phyloP scores from a whole-genome alignment of 2,797 vertebrate genomes.

The Ataeniobius toweri region DNA sequence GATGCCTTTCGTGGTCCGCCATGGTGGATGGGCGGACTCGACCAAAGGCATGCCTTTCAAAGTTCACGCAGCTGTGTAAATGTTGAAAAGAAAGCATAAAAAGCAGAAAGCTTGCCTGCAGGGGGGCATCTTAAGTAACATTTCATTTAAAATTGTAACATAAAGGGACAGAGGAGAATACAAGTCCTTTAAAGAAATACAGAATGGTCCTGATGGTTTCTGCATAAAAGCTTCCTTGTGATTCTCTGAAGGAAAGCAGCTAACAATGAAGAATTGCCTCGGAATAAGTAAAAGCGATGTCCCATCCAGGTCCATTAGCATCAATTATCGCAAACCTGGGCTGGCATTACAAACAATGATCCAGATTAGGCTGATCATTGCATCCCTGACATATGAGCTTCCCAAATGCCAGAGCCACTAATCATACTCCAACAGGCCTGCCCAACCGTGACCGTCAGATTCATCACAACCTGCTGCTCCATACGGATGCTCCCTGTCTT shows the following conservation, averaged over 20 bases:
- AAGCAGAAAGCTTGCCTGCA: constrained; percentile 45
- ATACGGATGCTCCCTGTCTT: constrained; percentile 43
- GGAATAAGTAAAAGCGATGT: constrained; percentile 64
- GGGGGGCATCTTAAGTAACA: constrained; percentile 38
- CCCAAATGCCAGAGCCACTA: constrained; percentile 75
- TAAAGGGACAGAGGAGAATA: constrained; percentile 19
- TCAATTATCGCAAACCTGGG: constrained; percentile 71
- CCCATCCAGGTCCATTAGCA: constrained; percentile 71
- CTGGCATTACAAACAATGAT: constrained; percentile 74
- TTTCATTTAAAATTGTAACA: constrained; percentile 35
- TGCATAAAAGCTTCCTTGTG: constrained; percentile 14
- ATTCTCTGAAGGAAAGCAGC: constrained; percentile 44
- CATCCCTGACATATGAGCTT: constrained; percentile 67
- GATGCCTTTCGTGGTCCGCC: constrained; percentile 36
- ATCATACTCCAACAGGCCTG: constrained; percentile 69
- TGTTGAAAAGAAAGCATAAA: constrained; percentile 58
- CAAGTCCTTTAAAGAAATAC: constrained; percentile 18
- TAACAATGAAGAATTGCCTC: constrained; percentile 72
- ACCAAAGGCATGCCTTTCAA: constrained; percentile 51
- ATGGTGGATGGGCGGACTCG: constrained; percentile 11
- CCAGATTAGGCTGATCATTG: constrained; percentile 77
- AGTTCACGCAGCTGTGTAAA: constrained; percentile 59
- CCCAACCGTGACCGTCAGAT: constrained; percentile 55
- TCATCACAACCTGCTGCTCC: constrained; percentile 56
- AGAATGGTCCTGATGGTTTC: constrained; percentile 19